A percentile compares a stretch with the other conserved stretches of the same genome.
phyloP scores from a whole-genome alignment of 2,797 vertebrate species.

The Myiothlypis chrysogaster region DNA sequence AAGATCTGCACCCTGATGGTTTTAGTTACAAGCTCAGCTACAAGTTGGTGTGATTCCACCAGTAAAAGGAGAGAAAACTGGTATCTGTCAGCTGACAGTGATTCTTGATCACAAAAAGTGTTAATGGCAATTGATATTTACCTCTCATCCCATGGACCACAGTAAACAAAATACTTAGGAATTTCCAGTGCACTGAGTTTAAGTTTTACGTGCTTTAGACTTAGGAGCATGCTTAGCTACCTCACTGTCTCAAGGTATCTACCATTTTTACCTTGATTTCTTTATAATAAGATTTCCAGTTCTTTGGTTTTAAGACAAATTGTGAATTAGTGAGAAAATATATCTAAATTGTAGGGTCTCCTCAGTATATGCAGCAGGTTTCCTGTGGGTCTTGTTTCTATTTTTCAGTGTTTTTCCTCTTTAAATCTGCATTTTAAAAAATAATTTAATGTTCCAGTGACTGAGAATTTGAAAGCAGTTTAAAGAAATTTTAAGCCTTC shows the following conservation, averaged over 20 bases:
- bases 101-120: not conserved
- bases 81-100: not conserved
- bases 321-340: not conserved
- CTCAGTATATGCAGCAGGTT: not conserved
- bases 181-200: not conserved
- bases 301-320: not conserved
- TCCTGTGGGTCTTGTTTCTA: not conserved
- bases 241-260: not conserved
- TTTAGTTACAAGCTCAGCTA: not conserved
- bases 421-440: constrained; percentile 17
- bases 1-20: not conserved
- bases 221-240: not conserved
- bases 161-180: not conserved
- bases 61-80: not conserved
- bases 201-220: not conserved
- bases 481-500: constrained; percentile 20
- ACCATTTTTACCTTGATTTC: not conserved
- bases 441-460: not conserved
- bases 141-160: not conserved
- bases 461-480: constrained; percentile 31
- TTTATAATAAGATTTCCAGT: not conserved
- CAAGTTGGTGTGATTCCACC: not conserved
- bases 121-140: not conserved
- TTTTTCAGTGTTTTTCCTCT: not conserved
- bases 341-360: not conserved